phyloP scores from a whole-genome alignment of 2,113 vertebrate genomes.

The Thinocorus orbignyianus region DNA sequence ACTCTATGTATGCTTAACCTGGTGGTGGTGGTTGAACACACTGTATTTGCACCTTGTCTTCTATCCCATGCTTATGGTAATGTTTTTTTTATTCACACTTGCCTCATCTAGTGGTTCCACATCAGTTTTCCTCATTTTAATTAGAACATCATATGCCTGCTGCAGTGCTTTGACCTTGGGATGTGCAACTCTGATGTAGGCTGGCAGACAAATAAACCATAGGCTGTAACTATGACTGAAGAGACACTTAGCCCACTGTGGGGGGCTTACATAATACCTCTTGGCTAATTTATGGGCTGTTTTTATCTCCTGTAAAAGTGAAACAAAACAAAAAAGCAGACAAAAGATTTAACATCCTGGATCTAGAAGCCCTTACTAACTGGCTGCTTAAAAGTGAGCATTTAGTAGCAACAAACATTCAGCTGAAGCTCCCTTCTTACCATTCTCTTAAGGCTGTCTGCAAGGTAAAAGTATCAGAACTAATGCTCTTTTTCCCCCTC shows the following conservation, averaged over 20 bases:
- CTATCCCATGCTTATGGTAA: not conserved
- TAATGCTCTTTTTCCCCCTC: not conserved
- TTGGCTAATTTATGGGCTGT: slow-evolving; percentile 92
- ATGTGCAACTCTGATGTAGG: slow-evolving; percentile 84
- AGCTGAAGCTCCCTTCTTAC: not conserved
- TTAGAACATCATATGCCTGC: slow-evolving; percentile 89
- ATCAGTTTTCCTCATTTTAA: slow-evolving; percentile 91
- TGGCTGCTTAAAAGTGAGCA: not conserved
- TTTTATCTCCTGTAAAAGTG: slow-evolving; percentile 89
- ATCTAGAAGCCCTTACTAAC: not conserved
- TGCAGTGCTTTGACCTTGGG: slow-evolving; percentile 90
- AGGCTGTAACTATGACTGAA: slow-evolving; percentile 96
- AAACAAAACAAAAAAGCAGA: not conserved
- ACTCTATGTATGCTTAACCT: not conserved
- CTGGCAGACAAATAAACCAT: slow-evolving; percentile 98
- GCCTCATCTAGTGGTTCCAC: slow-evolving; percentile 96
- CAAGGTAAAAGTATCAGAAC: not conserved
- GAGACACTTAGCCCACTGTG: slow-evolving; percentile 92
- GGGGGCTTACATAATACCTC: slow-evolving; percentile 84
- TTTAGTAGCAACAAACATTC: not conserved
- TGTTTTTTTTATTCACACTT: not conserved
- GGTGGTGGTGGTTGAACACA: not conserved
- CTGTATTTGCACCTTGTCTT: not conserved
- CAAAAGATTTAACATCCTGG: not conserved
- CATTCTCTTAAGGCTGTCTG: not conserved